Conservation (phyloP, 2,797 vertebrate genomes). For the Meda fulgida region DNA sequence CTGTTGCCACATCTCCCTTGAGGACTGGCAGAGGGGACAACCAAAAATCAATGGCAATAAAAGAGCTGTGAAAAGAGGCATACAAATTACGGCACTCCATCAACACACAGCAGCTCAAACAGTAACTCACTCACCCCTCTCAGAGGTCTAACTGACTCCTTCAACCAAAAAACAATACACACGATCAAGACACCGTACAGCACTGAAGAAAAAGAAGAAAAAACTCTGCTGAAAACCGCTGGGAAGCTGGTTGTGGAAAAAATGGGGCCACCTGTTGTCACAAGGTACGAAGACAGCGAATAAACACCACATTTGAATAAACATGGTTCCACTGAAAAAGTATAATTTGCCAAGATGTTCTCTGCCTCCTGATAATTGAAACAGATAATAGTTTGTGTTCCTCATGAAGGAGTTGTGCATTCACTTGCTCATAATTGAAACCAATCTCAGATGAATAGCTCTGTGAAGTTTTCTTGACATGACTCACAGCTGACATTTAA, state of each 20-base stretch:
- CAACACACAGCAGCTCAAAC: constrained; percentile 64
- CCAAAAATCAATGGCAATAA: constrained; percentile 68
- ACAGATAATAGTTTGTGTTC: constrained; percentile 44
- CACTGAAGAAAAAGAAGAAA: not conserved
- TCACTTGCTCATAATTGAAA: constrained; percentile 42
- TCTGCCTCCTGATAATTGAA: constrained; percentile 39
- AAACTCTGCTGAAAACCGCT: not conserved
- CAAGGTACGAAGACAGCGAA: not conserved
- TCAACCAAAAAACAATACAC: constrained; percentile 37
- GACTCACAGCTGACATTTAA: constrained; percentile 17
- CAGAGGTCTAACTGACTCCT: constrained; percentile 48
- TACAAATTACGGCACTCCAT: constrained; percentile 67
- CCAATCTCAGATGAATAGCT: constrained; percentile 32
- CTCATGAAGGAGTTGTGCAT: constrained; percentile 38
- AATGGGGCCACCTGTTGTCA: not conserved
- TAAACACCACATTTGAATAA: constrained; percentile 17
- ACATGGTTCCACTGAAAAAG: constrained; percentile 1
- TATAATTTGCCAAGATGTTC: constrained; percentile 33
- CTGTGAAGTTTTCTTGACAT: constrained; percentile 9
- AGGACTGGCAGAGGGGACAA: constrained; percentile 30
- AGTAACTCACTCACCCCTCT: constrained; percentile 58
- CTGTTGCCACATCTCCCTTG: constrained; percentile 56
- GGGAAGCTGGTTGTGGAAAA: not conserved
- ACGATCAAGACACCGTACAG: constrained; percentile 16
- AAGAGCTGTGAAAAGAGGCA: constrained; percentile 60